Evolutionary conservation across 2,113 vertebrate species (phyloP).

Genomic region (Puma concolor): DNA sequence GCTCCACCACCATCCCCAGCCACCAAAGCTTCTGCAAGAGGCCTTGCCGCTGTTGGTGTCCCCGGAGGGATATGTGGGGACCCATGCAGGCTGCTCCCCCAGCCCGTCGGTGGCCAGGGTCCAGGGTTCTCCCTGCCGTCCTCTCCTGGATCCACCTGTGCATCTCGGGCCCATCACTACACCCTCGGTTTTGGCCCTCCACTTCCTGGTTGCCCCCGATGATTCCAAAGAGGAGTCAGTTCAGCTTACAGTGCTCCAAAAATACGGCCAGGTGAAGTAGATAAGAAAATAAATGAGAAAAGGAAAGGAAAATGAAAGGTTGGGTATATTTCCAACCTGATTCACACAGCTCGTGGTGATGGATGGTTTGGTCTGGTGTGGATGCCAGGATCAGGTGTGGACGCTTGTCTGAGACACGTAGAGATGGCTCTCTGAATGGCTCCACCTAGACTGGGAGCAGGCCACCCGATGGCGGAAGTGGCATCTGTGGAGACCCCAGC

Average conservation of each 20-base stretch:
- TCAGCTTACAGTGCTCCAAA: not conserved
- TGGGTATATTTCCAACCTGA: not conserved
- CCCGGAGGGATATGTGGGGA: no score
- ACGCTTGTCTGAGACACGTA: not conserved
- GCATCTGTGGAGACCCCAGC: not conserved
- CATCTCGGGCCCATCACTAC: rapidly evolving
- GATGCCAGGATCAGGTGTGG: not conserved
- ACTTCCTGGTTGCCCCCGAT: not conserved
- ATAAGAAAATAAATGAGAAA: not conserved
- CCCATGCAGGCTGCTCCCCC: not conserved
- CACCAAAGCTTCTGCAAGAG: not conserved
- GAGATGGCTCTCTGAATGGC: not conserved
- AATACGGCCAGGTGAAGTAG: not conserved
- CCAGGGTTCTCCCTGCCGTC: not conserved
- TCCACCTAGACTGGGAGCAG: not conserved
- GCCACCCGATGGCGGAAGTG: not conserved
- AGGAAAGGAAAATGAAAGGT: not conserved
- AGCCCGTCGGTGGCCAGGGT: not conserved
- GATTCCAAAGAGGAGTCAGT: not conserved
- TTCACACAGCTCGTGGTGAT: not conserved
- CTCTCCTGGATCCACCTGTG: not conserved
- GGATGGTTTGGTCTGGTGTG: no score
- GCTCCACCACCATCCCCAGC: not conserved
- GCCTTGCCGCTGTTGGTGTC: not conserved
- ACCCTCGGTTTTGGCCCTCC: not conserved